Evolutionary conservation across 2,113 vertebrate species (phyloP).

Genomic region (Leucosticte australis): DNA sequence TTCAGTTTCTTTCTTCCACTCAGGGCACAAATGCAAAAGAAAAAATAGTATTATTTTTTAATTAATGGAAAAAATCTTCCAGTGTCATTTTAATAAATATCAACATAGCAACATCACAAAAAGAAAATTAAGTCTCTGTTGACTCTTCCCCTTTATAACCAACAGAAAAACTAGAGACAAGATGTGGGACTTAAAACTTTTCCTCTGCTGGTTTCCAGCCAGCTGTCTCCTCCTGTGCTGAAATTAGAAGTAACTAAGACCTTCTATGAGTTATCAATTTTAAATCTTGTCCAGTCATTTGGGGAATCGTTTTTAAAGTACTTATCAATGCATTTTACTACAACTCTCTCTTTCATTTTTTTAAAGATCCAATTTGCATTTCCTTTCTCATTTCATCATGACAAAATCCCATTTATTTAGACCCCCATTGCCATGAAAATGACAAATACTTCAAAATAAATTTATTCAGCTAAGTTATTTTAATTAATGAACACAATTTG

Average conservation of each 20-base stretch:
- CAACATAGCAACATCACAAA: background rate
- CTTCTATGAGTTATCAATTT: background rate
- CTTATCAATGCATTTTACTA: background rate
- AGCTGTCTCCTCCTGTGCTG: background rate
- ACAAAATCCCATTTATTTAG: background rate
- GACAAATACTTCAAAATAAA: background rate
- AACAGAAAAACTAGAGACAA: background rate
- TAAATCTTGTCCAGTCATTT: background rate
- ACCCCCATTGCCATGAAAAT: background rate
- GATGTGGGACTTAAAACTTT: background rate
- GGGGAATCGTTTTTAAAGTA: background rate
- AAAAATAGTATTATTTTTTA: background rate
- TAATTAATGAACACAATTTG: background rate
- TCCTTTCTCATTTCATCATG: background rate
- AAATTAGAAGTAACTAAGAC: constrained; percentile 14
- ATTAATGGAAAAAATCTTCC: background rate
- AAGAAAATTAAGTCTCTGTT: background rate
- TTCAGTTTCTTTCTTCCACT: background rate
- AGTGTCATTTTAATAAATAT: background rate
- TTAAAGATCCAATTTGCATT: background rate
- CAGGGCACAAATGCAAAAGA: background rate
- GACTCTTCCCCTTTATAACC: background rate
- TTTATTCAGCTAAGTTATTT: background rate
- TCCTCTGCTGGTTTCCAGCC: background rate
- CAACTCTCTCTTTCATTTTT: background rate